Evolutionary conservation across 1,140 invertebrate genomes (phyloP).

Genomic region (Drosophila yakuba): DNA sequence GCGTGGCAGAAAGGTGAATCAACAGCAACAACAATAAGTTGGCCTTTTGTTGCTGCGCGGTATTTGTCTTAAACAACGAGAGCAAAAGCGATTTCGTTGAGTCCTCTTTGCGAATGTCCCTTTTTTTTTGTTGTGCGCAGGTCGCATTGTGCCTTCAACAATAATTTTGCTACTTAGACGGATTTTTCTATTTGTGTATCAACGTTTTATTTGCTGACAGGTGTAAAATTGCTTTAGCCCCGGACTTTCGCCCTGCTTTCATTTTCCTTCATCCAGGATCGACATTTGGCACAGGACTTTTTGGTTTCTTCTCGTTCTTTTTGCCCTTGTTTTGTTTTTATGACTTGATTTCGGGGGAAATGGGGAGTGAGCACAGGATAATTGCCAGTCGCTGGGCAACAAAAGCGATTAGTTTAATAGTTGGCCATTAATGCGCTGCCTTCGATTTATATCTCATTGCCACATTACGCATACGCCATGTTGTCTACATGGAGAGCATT

Average conservation of each 20-base stretch:
- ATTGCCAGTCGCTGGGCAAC: constrained; percentile 60
- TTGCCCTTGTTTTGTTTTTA: constrained; percentile 36
- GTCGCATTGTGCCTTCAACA: constrained; percentile 56
- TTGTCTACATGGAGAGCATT: constrained; percentile 59
- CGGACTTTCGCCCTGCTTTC: constrained; percentile 1
- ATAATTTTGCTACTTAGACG: constrained; percentile 80
- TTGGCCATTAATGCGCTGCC: constrained; percentile 68
- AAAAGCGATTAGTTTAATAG: constrained; percentile 77
- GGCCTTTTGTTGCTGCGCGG: constrained; percentile 60
- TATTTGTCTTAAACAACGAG: constrained; percentile 72
- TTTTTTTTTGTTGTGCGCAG: constrained; percentile 18
- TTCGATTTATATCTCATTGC: constrained; percentile 47
- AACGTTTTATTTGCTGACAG: constrained; percentile 82
- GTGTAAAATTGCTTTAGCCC: constrained; percentile 71
- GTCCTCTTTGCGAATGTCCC: constrained; percentile 32
- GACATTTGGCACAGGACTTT: constrained; percentile 38
- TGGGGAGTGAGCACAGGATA: constrained; percentile 32
- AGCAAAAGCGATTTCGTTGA: constrained; percentile 21
- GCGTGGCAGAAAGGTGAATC: constrained; percentile 64
- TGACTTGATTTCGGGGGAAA: constrained; percentile 32
- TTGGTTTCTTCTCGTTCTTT: background rate
- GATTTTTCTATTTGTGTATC: constrained; percentile 79
- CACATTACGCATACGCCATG: constrained; percentile 68
- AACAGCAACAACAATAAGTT: constrained; percentile 51
- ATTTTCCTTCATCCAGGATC: constrained; percentile 10